Evolutionary conservation across 2,797 vertebrate species (phyloP).

Genomic region (Cirrhinus mrigala): DNA sequence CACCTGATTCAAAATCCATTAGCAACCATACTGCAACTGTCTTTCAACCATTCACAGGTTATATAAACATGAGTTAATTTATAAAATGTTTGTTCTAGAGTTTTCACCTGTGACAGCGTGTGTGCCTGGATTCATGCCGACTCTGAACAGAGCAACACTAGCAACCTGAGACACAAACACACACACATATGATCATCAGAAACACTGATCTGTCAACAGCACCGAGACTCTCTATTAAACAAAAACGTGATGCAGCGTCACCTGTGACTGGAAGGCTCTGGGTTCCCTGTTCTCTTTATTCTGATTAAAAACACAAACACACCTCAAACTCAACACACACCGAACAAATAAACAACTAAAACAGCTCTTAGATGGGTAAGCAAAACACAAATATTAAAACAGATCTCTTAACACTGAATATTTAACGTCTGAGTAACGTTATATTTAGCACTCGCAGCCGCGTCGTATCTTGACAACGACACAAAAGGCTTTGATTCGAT

Average conservation of each 20-base stretch:
- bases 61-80: too few species aligned
- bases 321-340: not conserved
- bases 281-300: conserved; percentile 82
- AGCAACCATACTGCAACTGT: not conserved
- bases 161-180: conserved; percentile 25
- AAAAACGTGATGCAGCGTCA: conserved; percentile 49
- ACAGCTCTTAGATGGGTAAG: too few species aligned
- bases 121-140: not conserved
- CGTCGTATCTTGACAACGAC: not conserved
- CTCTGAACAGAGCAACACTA: conserved; percentile 4
- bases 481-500: not conserved
- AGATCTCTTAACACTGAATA: too few species aligned
- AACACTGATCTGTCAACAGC: not conserved
- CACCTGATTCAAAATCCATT: not conserved
- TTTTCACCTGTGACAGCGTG: conserved; percentile 41
- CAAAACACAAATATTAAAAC: not conserved
- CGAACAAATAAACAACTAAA: not conserved
- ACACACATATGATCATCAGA: not conserved
- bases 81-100: not conserved
- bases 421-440: not conserved
- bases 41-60: too few species aligned
- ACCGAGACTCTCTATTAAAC: not conserved
- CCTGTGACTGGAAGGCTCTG: conserved; percentile 65
- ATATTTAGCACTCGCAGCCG: not conserved
- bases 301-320: conserved; percentile 62